Evolutionary conservation across 2,797 vertebrate species (phyloP).

Genomic region (Lithobates sylvaticus): DNA sequence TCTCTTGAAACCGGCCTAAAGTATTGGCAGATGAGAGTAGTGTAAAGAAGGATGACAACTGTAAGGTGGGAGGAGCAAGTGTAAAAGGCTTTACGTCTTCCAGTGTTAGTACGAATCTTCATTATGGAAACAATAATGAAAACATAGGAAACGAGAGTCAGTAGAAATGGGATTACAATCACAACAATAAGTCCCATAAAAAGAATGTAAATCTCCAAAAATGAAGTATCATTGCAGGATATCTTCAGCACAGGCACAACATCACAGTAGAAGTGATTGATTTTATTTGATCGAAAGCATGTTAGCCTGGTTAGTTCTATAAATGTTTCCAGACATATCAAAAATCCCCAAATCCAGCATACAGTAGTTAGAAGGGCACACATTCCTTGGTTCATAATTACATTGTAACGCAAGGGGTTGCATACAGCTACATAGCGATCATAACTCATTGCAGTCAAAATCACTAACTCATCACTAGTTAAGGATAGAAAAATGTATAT

Average conservation of each 20-base stretch:
- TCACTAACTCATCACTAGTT: not conserved
- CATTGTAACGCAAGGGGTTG: not conserved
- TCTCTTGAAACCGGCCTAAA: no score
- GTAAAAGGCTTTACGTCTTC: not conserved
- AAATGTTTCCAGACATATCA: not conserved
- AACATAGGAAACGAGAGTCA: not conserved
- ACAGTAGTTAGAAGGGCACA: not conserved
- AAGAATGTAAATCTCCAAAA: not conserved
- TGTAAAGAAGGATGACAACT: not conserved
- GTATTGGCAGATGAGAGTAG: no score
- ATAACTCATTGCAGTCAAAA: conserved; percentile 9
- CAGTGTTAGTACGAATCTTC: not conserved
- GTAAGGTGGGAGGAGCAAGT: conserved; percentile 1
- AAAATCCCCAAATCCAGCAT: not conserved
- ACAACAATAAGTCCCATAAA: not conserved
- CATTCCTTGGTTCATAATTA: not conserved
- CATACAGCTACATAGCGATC: not conserved
- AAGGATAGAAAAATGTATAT: not conserved
- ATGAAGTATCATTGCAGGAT: conserved; percentile 4
- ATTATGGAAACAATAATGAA: conserved; percentile 6
- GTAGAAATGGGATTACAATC: not conserved
- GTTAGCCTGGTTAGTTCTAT: not conserved
- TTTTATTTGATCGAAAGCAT: not conserved
- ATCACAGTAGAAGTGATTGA: conserved; percentile 24
- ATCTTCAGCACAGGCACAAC: not conserved